Percentiles rank a stretch among this genome's conserved stretches.
These are phyloP conservation scores for Drosophila lowei DNA, from an alignment of 1,140 invertebrate genomes.

Conservation along the genomic window DNA sequence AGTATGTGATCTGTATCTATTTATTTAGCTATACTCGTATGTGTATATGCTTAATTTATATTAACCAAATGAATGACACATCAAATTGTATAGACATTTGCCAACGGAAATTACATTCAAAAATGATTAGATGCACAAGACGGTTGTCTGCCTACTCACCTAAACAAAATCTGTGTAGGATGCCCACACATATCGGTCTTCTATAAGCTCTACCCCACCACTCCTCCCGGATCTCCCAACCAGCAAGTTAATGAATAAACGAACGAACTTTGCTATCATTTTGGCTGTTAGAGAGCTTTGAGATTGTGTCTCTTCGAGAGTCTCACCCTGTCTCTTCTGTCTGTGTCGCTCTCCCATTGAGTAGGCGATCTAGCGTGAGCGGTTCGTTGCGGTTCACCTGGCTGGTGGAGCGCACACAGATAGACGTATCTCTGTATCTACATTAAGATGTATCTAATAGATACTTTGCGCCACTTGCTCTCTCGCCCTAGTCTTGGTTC, in stretches of 20 bases:
- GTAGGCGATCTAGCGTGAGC: conserved; percentile 44
- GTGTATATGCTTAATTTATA: not conserved
- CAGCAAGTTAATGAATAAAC: conserved; percentile 32
- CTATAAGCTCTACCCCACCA: not conserved
- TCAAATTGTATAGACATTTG: conserved; percentile 7
- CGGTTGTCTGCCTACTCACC: conserved; percentile 18
- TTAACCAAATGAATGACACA: conserved; percentile 6
- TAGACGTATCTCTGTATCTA: conserved; percentile 16
- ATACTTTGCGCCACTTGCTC: conserved; percentile 32
- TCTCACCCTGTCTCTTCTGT: not conserved
- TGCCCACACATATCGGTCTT: conserved; percentile 20
- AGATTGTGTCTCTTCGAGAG: conserved; percentile 13
- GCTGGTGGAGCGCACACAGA: conserved; percentile 4
- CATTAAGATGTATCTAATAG: conserved; percentile 39
- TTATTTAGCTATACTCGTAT: no score
- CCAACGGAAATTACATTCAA: conserved; percentile 22
- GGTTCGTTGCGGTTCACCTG: conserved; percentile 6
- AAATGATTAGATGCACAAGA: conserved; percentile 20
- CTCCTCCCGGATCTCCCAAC: not conserved
- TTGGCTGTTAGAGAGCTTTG: conserved; percentile 42
- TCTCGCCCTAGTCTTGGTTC: conserved; percentile 19
- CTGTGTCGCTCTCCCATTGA: conserved; percentile 13
- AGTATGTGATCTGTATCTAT: no score
- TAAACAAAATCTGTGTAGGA: conserved; percentile 26
- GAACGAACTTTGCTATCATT: conserved; percentile 47